Evolutionary conservation across 2,888 invertebrate genomes (phyloP).

Genomic region (Lycophotia porphyrea): DNA sequence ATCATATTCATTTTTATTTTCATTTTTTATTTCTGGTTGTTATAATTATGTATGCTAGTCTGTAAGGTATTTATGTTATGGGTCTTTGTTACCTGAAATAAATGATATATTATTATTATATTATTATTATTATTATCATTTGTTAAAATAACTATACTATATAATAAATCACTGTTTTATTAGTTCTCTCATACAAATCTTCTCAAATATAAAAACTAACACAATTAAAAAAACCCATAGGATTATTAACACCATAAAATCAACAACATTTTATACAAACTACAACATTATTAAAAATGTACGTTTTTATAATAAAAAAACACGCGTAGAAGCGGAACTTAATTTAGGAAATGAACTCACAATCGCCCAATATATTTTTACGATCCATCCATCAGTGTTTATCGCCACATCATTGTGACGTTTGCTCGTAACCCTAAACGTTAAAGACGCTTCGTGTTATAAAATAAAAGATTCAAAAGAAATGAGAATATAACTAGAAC

Average conservation of each 20-base stretch:
- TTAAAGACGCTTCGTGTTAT: constrained; percentile 60
- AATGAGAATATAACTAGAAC: constrained; percentile 56
- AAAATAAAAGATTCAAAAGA: constrained; percentile 64
- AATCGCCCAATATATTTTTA: constrained; percentile 73
- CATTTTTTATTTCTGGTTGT: too few relatives aligned
- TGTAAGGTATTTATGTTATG: too few relatives aligned
- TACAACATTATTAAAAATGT: constrained; percentile 43
- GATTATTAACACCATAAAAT: constrained; percentile 14
- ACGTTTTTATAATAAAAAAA: constrained; percentile 48
- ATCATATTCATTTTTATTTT: too few relatives aligned
- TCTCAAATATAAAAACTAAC: constrained; percentile 13
- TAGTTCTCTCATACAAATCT: constrained; percentile 3
- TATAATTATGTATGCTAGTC: too few relatives aligned
- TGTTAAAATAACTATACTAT: background rate
- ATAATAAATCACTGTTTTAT: background rate
- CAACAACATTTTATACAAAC: constrained; percentile 16
- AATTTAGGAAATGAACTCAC: constrained; percentile 71
- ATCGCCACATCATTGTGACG: constrained; percentile 68
- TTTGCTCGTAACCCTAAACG: constrained; percentile 68
- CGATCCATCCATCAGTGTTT: constrained; percentile 71
- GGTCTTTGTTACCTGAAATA: too few relatives aligned
- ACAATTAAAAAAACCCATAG: background rate
- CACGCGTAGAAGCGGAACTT: constrained; percentile 60
- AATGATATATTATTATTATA: too few relatives aligned
- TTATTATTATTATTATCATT: too few relatives aligned